Base-by-base conservation (phyloP, 2,797 vertebrate species). In the Ptychadena robeensis region DNA sequence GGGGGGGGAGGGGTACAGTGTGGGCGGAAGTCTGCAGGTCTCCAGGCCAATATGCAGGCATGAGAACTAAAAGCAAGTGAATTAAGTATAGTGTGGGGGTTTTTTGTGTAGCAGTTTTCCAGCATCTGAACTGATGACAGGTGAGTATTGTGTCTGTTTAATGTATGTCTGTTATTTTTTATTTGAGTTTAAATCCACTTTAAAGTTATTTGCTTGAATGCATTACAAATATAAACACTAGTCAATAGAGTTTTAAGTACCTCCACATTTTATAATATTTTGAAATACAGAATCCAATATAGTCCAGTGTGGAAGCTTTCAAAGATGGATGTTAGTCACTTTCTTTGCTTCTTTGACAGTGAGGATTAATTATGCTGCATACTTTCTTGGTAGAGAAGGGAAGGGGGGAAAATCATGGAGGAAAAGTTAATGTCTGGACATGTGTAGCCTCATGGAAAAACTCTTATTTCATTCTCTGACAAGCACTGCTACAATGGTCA, bases 371-470 rank as follows among this genome's bases (percentile, higher is more conserved):
- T 63, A 57, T 66, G 57, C 15, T 80, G 71, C 35, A 25, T 66
- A 74, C 25, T 73, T 79, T 66, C 79, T 57, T 40, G 14, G 48
- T 22, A 69, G 27, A 69, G 37, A 37, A 63, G 37, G 5, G 28
- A 73, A 48, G 71, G 38, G 73, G 40, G 64, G 15, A 83, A 88
- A 87, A 57, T 48, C 22, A 31, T 32, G 28, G 86, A 89, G 87
- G 85, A 84, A 91, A 91, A 88, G 89, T 80, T 89, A 85, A 90
- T 89, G 87, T 90, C 86, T 91, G 89, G 88, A 92, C 90, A 90
- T 89, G 89, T 88, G 89, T 88, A 91, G 89, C 87, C 87, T 89
- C 87, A 86, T 91, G 88, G 88, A 90, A 92, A 93, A 89, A 68
- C 82, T 82, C 88, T 90, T 90, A 87, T 90, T 91, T 92, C 88